Base-by-base conservation (phyloP, 2,113 vertebrate genomes). In the Polyodon spathula region DNA sequence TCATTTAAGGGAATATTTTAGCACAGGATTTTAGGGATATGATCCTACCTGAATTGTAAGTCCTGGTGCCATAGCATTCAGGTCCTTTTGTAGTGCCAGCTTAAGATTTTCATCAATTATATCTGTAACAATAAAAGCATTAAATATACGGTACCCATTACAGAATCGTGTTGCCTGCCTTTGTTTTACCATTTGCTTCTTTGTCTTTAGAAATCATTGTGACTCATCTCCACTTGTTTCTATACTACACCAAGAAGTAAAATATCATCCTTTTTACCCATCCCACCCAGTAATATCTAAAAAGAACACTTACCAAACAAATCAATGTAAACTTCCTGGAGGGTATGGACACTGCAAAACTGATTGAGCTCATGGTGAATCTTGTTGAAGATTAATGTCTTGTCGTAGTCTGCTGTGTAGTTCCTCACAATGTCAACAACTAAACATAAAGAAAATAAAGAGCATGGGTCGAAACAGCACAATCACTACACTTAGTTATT, bases 91-190 rank as follows among this genome's bases (percentile, higher is more conserved):
- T 70, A 98, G 74, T 1, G 96, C 93, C 55, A 88, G 65, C 79
- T 95, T 98, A 69, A 98, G 68, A 69, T 97, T 95, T 78, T 98
- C 95, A 78, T 98, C 96, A 72, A 98, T 98, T 66, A 98, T 95
- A 81, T 98, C 95, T 98, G 75, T 50, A 37, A 40, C n/a, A 69
- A 7, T 66, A 37, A 73, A 11, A 68, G 68, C 38, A 62, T 54
- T 16, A 46, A 50, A 59, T 9, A 40, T 39, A 60, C 12, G 40
- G 27, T 46, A 27, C 3, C 27, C 1, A 27, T 27, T 27, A 27
- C 27, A 27, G 27, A 27, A 27, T 27, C 27, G 3, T 3, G 27
- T 27, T 27, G 27, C 27, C 27, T 27, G 27, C 27, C 27, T 27
- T 27, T 27, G 27, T 27, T 27, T 27, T 27, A 27, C 27, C 27